Evolutionary conservation across 2,888 invertebrate species (phyloP), one percentile per base, ranked within the genome.

Genomic region (Ochropleura leucogaster): DNA sequence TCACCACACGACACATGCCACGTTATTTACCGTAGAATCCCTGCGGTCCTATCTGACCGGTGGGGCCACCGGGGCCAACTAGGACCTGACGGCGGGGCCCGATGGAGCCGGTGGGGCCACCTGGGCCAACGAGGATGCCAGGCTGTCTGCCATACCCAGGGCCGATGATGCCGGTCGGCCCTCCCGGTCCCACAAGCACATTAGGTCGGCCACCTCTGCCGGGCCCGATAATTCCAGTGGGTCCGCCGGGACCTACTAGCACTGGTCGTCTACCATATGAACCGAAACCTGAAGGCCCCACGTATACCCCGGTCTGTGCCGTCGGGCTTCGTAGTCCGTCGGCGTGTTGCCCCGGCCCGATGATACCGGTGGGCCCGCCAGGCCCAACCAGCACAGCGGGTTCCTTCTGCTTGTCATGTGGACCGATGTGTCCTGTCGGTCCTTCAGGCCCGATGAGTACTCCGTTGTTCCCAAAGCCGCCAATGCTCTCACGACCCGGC

Each of bases 61-160:
- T 93, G 42, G 95, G 95, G 3, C 96, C 96, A 0, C 96, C 96
- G 1, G 97, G 97, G 3, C 97, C 97, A 8, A 88, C 87, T 12
- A 90, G 80, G 16, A 91, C 63, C 30, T 83, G 88, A n/a, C 91
- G 88, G 30, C 88, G 80, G 30, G 92, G 90, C 12, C 93, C 92
- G 55, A 92, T 90, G 51, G 85, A 78, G 1, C 93, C 94, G 0
- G 92, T 93, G 4, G 93, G 93, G 9, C 95, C 94, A 0, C 94
- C 96, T 0, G 97, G 96, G 0, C 96, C 97, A 1, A 95, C 88
- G 16, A 89, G 88, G 60, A 97, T 55, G 9, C 90, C 80, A 92
- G 86, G 93, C 92, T 82, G 88, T 18, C 89, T 85, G 60, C 84
- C 76, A 59, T 84, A 94, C 89, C 88, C 88, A 10, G 91, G 93